Percentiles rank a stretch among this genome's conserved stretches.
phyloP scores from a whole-genome alignment of 1,140 invertebrate genomes.

The Helicoverpa armigera region DNA sequence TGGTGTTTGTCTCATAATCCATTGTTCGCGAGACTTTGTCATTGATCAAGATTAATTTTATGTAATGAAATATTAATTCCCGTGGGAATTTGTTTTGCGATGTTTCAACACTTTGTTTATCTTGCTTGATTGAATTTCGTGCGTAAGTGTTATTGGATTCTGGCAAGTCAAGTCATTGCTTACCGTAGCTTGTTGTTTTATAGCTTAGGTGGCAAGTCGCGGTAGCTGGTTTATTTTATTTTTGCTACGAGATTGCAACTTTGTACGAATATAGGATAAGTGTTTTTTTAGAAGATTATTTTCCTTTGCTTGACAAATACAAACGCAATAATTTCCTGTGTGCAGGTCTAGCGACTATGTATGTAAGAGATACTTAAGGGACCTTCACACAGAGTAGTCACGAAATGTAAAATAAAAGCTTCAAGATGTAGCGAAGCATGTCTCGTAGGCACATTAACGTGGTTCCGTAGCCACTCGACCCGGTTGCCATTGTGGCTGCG shows the following conservation, averaged over 20 bases:
- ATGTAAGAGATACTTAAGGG: background rate
- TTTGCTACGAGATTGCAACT: too few relatives aligned
- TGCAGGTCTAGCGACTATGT: background rate
- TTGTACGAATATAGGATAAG: too few relatives aligned
- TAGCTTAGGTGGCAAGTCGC: background rate
- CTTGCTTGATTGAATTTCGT: slow-evolving; percentile 19
- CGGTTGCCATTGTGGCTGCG: slow-evolving; percentile 69
- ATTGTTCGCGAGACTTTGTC: slow-evolving; percentile 36
- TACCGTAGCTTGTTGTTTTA: background rate
- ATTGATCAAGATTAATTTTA: slow-evolving; percentile 44
- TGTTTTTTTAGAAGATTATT: too few relatives aligned
- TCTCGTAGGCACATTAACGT: slow-evolving; percentile 58
- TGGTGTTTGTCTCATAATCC: slow-evolving; percentile 29
- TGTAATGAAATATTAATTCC: slow-evolving; percentile 42
- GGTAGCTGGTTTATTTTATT: too few relatives aligned
- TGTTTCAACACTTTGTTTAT: slow-evolving; percentile 31
- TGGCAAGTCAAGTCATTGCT: background rate
- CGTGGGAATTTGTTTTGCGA: slow-evolving; percentile 42
- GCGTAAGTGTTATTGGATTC: slow-evolving; percentile 40
- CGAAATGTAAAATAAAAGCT: slow-evolving; percentile 42
- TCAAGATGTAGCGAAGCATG: slow-evolving; percentile 42
- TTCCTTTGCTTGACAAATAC: too few relatives aligned
- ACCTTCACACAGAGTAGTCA: slow-evolving; percentile 1
- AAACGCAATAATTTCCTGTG: background rate
- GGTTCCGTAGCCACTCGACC: slow-evolving; percentile 63